Evolutionary conservation across 1,140 invertebrate species (phyloP).

Genomic region (Mizuhopecten yessoensis): DNA sequence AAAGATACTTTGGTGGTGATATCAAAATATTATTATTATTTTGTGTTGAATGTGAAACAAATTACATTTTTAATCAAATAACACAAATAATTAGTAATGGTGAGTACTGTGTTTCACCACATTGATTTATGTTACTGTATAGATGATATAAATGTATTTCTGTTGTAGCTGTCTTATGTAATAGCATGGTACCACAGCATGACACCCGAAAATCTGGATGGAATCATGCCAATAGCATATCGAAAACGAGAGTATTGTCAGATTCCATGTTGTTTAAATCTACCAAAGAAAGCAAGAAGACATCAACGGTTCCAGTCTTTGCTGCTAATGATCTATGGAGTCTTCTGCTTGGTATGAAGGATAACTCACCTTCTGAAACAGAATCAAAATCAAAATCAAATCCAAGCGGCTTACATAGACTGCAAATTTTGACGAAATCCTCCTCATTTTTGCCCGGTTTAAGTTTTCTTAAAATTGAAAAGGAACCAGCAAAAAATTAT

Average conservation of each 20-base stretch:
- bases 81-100: too few relatives aligned
- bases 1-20: too few relatives aligned
- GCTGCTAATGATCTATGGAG: background rate
- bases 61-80: too few relatives aligned
- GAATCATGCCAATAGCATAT: background rate
- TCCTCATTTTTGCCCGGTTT: background rate
- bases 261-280: background rate
- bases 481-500: background rate
- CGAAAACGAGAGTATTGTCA: background rate
- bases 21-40: too few relatives aligned
- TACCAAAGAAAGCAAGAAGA: background rate
- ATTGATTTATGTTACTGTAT: too few relatives aligned
- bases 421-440: background rate
- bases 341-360: background rate
- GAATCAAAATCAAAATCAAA: background rate
- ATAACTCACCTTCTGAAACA: background rate
- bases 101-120: too few relatives aligned
- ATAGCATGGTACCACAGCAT: background rate
- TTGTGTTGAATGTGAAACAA: too few relatives aligned
- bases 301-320: background rate
- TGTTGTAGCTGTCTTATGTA: background rate
- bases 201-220: background rate
- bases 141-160: too few relatives aligned
- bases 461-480: background rate
- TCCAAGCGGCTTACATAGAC: background rate